These are phyloP conservation scores for Antechinus flavipes DNA, from an alignment of 2,113 vertebrate genomes.

Conservation along the genomic window DNA sequence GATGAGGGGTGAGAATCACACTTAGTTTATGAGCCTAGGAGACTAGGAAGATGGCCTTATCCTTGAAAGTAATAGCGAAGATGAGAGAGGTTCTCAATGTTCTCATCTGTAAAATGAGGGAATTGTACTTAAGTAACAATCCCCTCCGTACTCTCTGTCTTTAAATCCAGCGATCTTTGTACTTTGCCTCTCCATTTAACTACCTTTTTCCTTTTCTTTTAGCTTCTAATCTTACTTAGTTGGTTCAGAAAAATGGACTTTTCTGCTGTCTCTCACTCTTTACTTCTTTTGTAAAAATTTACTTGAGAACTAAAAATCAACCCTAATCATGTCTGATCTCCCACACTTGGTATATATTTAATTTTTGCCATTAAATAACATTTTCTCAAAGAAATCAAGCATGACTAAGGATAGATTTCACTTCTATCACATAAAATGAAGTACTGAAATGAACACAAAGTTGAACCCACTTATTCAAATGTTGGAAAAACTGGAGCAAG, in stretches of 20 bases:
- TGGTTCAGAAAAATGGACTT: not conserved
- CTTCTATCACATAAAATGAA: conserved; percentile 36
- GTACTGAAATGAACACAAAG: not conserved
- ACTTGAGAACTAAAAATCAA: not conserved
- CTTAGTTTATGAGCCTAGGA: not conserved
- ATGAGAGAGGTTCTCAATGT: not conserved
- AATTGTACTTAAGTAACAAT: not conserved
- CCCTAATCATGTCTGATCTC: not conserved
- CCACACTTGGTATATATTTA: conserved; percentile 2
- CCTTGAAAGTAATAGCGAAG: not conserved
- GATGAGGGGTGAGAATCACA: not conserved
- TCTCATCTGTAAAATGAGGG: not conserved
- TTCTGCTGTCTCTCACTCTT: not conserved
- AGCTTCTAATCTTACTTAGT: not conserved
- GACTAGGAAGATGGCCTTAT: not conserved
- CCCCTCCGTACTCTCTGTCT: not conserved
- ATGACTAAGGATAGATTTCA: conserved; percentile 45
- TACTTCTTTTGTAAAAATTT: not conserved
- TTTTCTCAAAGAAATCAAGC: conserved; percentile 56
- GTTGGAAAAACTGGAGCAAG: conserved; percentile 16
- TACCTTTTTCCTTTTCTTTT: not conserved
- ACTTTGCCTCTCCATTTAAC: not conserved
- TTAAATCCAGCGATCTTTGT: not conserved
- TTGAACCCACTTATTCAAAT: conserved; percentile 26
- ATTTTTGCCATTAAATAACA: conserved; percentile 53